Percentiles rank a stretch among this genome's conserved stretches.
Evolutionary conservation across 2,797 vertebrate genomes (phyloP).

Genomic region (Malurus splendens): DNA sequence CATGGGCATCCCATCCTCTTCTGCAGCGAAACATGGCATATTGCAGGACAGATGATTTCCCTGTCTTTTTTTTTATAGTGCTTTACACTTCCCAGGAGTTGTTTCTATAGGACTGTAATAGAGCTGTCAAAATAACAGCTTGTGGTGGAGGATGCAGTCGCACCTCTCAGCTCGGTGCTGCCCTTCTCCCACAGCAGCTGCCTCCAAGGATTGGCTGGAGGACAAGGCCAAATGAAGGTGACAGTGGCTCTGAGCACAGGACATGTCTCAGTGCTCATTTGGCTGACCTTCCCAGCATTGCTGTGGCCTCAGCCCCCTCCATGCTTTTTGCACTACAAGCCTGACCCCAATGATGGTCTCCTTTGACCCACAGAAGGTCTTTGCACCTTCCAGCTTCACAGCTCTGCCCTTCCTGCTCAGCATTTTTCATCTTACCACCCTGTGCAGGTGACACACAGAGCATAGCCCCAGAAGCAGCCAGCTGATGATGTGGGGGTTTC

Average conservation of each 20-base stretch:
- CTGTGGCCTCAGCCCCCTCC: background rate
- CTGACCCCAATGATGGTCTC: accelerated
- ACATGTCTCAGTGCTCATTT: background rate
- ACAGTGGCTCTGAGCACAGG: background rate
- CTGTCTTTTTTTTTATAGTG: background rate
- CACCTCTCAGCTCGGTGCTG: background rate
- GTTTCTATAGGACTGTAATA: slow-evolving; percentile 44
- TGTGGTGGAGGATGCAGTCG: background rate
- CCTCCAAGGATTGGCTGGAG: background rate
- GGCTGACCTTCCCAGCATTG: background rate
- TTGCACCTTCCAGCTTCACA: background rate
- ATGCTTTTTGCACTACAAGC: background rate
- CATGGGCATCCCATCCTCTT: background rate
- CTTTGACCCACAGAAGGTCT: background rate
- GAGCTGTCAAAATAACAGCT: slow-evolving; percentile 61
- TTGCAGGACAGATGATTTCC: slow-evolving; percentile 39
- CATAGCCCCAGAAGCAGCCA: background rate
- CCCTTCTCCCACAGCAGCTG: background rate
- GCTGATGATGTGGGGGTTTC: background rate
- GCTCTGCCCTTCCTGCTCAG: background rate
- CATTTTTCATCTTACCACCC: background rate
- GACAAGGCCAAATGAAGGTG: background rate
- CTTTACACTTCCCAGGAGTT: slow-evolving; percentile 55
- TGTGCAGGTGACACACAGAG: background rate
- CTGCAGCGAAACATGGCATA: slow-evolving; percentile 16